A percentile compares a stretch with the other conserved stretches of the same genome.
These are phyloP conservation scores for Cephalopachus bancanus DNA, from an alignment of 2,797 vertebrate species.

Conservation along the genomic window DNA sequence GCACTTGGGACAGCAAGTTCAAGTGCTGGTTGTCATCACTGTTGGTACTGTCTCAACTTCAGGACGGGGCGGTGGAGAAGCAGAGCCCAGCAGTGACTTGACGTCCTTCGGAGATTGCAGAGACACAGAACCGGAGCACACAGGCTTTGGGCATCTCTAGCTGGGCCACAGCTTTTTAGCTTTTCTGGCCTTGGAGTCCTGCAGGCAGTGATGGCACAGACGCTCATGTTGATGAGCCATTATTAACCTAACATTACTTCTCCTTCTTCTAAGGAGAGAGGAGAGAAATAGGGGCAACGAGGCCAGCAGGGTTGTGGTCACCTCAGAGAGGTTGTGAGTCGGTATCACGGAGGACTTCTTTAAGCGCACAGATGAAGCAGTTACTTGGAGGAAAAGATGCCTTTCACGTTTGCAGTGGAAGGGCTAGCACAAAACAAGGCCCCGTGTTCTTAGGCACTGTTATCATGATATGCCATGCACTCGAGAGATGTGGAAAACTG, in stretches of 20 bases:
- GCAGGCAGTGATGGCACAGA: neutral
- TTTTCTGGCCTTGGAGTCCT: neutral
- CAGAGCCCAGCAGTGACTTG: neutral
- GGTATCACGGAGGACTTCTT: neutral
- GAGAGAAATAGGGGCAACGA: neutral
- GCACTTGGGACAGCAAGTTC: neutral
- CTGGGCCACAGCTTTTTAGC: neutral
- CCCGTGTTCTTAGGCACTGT: neutral
- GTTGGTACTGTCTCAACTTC: neutral
- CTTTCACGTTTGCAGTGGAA: neutral
- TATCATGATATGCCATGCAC: neutral
- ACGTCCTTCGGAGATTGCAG: neutral
- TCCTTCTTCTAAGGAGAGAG: constrained; percentile 1
- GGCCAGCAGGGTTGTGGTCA: neutral
- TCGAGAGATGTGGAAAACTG: neutral
- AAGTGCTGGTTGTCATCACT: neutral
- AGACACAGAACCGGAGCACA: neutral
- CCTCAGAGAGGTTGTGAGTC: neutral
- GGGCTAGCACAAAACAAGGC: neutral
- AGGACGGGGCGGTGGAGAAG: neutral
- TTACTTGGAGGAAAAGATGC: neutral
- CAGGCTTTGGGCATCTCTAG: neutral
- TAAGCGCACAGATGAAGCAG: neutral
- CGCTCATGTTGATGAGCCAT: neutral
- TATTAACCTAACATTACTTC: neutral